Evolutionary conservation across 1,140 invertebrate genomes (phyloP), one percentile per base, ranked within the genome.

Genomic region (Drosophila yakuba): DNA sequence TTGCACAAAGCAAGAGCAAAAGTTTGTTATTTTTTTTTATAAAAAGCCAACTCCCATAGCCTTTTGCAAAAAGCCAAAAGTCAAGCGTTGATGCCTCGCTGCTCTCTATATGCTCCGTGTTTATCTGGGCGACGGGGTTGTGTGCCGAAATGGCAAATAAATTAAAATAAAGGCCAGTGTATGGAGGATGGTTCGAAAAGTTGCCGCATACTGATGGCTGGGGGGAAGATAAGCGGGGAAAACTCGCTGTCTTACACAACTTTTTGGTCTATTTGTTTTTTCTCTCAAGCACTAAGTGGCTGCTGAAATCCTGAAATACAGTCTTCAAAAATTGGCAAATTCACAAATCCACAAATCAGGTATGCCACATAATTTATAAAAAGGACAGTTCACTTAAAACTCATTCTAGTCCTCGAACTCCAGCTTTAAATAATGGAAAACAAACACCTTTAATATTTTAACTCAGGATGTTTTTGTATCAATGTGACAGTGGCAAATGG

Each of bases 121-220:
- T 48, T 67, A 35, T 55, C 45, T 75, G 47, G 52, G 36, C 47
- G 60, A 25, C 47, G 35, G 50, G 55, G 47, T 32, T 60, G 52
- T 39, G 35, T 51, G 57, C 36, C 57, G 74, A 56, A 68, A 68
- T 61, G 56, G 72, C 76, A 89, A 88, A 88, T 88, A 88, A 88
- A 88, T 88, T 88, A 88, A 89, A 88, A 88, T 84, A 80, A 84
- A 80, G 79, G 52, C 63, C 71, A 68, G 78, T 77, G 64, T 59
- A 48, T 68, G 48, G 74, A 63, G 83, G 83, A 59, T 66, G 58
- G 69, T 58, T 48, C 52, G 52, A 75, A 52, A 88, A 74, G 67
- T 85, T 71, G n/a, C 38, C 50, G 56, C 12, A 76, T 72, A 77
- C 64, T 57, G 66, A 77, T 76, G 50, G 43, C 32, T 15, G 11